phyloP scores from a whole-genome alignment of 2,888 invertebrate genomes.

The Lottia scabra region DNA sequence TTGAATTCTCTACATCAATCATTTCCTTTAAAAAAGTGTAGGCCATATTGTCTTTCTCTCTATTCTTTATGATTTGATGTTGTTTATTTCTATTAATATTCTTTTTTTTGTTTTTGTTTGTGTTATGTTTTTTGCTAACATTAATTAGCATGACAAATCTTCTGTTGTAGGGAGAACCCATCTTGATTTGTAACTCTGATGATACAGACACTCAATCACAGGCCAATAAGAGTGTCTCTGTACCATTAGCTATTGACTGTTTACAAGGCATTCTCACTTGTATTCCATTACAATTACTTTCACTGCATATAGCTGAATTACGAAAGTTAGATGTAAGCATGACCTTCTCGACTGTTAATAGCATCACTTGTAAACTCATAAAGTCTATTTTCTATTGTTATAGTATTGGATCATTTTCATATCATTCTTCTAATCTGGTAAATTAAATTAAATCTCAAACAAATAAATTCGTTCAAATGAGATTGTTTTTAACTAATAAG shows the following conservation, averaged over 20 bases:
- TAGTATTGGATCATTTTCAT: too few species aligned
- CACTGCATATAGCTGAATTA: constrained; percentile 97
- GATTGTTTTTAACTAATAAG: too few species aligned
- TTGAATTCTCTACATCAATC: too few species aligned
- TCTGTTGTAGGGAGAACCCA: constrained; percentile 84
- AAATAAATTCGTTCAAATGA: too few species aligned
- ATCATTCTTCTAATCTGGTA: too few species aligned
- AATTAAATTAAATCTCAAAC: too few species aligned
- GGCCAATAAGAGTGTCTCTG: constrained; percentile 83
- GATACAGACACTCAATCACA: constrained; percentile 87
- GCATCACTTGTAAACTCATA: too few species aligned
- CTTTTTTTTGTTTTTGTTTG: neutral
- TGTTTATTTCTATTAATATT: neutral
- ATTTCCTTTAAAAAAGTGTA: too few species aligned
- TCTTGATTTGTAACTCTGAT: constrained; percentile 93
- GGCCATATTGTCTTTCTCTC: too few species aligned
- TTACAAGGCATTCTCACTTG: constrained; percentile 93
- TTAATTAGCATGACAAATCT: neutral
- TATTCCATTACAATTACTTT: constrained; percentile 97
- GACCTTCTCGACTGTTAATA: neutral
- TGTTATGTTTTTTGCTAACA: too few species aligned
- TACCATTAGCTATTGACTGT: constrained; percentile 98
- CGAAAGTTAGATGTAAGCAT: constrained; percentile 86
- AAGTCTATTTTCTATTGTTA: too few species aligned
- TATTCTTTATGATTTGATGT: neutral